Evolutionary conservation across 2,888 invertebrate species (phyloP), one percentile per base, ranked within the genome.

Genomic region (Helleia helle): DNA sequence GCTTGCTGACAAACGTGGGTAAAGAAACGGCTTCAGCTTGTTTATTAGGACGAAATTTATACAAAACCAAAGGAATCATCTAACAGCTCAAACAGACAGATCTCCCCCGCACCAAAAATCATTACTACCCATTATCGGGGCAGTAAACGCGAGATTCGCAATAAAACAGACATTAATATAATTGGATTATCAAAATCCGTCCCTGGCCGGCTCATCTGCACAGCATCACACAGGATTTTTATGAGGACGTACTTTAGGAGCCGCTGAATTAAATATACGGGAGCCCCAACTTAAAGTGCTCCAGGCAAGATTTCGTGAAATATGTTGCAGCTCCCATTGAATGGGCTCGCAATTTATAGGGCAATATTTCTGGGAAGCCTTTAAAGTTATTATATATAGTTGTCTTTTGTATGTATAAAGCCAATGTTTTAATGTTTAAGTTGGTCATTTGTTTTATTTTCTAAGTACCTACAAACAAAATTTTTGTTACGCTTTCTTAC

Each of bases 181-280:
- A 80, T 80, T 70, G 72, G 72, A 75, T 75, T 77, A 74, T 65
- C 54, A 24, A 58, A 81, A 68, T 79, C 63, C 80, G 65, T 54
- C 72, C 75, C 80, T 76, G 77, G 62, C 50, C 50, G 68, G 58
- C 79, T 80, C 83, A 80, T 84, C 84, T 84, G 84, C 75, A 72
- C 81, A 81, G 76, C 72, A 76, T 84, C 84, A 74, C 67, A 60
- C 65, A 58, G 79, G 81, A 79, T 79, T 84, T 83, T 84, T 84
- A 84, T 83, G 75, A 76, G 65, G 67, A 74, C 75, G 74, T 77
- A 71, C 77, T 77, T 79, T 73, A 71, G 72, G 56, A n/a, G 57
- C 65, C 65, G 57, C 59, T 81, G 83, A 83, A 84, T 84, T 84
- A 83, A 81, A 83, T 83, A 81, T 84, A 80, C 67, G 71, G 63